Percentiles rank a stretch among this genome's conserved stretches.
phyloP scores from a whole-genome alignment of 2,113 vertebrate species.

The Fulica atra region DNA sequence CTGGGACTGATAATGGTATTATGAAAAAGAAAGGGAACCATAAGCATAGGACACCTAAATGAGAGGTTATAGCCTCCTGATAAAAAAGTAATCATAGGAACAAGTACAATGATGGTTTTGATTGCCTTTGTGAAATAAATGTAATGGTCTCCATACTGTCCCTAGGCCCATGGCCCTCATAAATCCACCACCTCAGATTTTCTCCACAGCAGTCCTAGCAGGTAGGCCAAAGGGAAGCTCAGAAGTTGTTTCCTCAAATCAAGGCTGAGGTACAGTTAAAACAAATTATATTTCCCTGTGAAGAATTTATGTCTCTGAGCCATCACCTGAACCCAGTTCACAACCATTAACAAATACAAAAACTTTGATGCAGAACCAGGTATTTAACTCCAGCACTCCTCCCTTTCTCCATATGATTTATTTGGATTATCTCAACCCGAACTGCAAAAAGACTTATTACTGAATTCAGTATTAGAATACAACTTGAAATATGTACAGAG shows the following conservation, averaged over 20 bases:
- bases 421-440: not conserved
- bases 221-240: not conserved
- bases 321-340: not conserved
- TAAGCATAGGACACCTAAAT: not conserved
- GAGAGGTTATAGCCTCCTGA: not conserved
- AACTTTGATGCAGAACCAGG: not conserved
- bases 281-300: not conserved
- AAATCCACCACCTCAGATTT: not conserved
- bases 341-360: not conserved
- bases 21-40: not conserved
- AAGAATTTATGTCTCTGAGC: not conserved
- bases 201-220: not conserved
- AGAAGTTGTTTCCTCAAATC: not conserved
- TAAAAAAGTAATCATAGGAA: not conserved
- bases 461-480: not conserved
- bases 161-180: not conserved
- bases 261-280: not conserved
- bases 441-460: not conserved
- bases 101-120: not conserved
- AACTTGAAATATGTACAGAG: not conserved
- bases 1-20: not conserved
- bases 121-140: not conserved
- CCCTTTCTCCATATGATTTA: not conserved
- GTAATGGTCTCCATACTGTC: not conserved
- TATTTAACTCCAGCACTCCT: not conserved